Percentiles rank a stretch among this genome's conserved stretches.
These are phyloP conservation scores for Radopholus similis DNA, from an alignment of 1,140 invertebrate species.

Conservation along the genomic window DNA sequence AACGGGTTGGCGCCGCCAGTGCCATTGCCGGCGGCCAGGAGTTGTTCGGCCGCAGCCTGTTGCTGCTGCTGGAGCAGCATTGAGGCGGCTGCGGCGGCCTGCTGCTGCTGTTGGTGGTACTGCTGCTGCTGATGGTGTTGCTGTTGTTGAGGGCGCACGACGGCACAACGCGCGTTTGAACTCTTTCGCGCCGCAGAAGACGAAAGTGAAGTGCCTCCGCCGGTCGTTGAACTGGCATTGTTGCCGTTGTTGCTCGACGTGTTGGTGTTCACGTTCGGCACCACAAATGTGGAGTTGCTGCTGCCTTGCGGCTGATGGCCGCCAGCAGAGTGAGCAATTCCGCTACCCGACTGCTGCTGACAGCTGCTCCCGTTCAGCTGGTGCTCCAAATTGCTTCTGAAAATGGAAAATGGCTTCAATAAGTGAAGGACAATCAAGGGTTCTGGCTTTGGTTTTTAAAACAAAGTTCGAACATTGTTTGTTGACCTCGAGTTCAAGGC, in stretches of 20 bases:
- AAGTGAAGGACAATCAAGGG: too few relatives aligned
- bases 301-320: too few relatives aligned
- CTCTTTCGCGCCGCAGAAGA: slow-evolving; percentile 4
- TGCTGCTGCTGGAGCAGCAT: slow-evolving; percentile 10
- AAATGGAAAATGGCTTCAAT: background rate
- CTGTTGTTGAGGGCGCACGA: slow-evolving; percentile 15
- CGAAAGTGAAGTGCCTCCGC: background rate
- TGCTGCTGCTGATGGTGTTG: slow-evolving; percentile 5
- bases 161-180: slow-evolving; percentile 13
- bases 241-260: background rate
- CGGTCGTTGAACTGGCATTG: background rate
- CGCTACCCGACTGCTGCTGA: background rate
- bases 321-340: too few relatives aligned
- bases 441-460: too few relatives aligned
- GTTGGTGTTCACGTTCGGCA: background rate
- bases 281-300: slow-evolving; percentile 3
- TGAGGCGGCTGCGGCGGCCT: slow-evolving; percentile 1
- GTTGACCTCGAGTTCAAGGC: too few relatives aligned
- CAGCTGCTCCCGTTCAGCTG: background rate
- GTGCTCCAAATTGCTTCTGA: background rate
- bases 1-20: slow-evolving; percentile 1
- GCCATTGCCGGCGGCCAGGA: background rate
- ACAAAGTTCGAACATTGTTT: too few relatives aligned
- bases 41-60: slow-evolving; percentile 3
- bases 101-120: slow-evolving; percentile 7